phyloP scores from a whole-genome alignment of 2,797 vertebrate species.

The Pantherophis vulpinus region DNA sequence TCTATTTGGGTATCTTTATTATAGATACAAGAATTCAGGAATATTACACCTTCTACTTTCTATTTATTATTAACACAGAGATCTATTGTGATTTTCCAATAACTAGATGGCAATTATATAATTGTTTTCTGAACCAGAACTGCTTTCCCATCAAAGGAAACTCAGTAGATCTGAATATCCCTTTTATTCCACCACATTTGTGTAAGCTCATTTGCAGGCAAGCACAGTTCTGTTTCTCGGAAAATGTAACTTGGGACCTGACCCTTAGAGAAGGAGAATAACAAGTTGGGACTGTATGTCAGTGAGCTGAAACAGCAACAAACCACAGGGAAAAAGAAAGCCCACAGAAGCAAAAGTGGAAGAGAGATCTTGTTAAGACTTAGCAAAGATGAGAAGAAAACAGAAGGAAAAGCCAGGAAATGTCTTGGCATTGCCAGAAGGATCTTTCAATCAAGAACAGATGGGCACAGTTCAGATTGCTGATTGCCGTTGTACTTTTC shows the following conservation, averaged over 20 bases:
- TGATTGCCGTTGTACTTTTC: neutral
- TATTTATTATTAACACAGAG: neutral
- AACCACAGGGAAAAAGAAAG: neutral
- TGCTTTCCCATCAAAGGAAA: neutral
- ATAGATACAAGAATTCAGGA: neutral
- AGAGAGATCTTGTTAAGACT: constrained; percentile 20
- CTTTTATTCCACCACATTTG: neutral
- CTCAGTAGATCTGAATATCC: neutral
- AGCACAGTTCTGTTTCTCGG: neutral
- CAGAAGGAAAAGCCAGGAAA: neutral
- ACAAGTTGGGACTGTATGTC: neutral
- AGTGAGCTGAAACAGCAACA: constrained; percentile 20
- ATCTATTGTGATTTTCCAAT: neutral
- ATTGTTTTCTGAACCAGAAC: neutral
- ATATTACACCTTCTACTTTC: neutral
- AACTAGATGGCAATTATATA: too few relatives aligned
- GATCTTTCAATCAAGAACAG: neutral
- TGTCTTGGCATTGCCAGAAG: neutral
- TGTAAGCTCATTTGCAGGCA: constrained; percentile 12
- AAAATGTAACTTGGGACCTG: constrained; percentile 10
- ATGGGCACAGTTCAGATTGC: neutral
- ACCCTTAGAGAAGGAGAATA: constrained; percentile 15
- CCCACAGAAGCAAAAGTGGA: neutral
- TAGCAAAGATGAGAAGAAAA: constrained; percentile 20
- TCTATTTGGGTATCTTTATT: neutral